These are phyloP conservation scores for Orchesella cincta DNA, from an alignment of 1,140 invertebrate genomes.

Conservation along the genomic window DNA sequence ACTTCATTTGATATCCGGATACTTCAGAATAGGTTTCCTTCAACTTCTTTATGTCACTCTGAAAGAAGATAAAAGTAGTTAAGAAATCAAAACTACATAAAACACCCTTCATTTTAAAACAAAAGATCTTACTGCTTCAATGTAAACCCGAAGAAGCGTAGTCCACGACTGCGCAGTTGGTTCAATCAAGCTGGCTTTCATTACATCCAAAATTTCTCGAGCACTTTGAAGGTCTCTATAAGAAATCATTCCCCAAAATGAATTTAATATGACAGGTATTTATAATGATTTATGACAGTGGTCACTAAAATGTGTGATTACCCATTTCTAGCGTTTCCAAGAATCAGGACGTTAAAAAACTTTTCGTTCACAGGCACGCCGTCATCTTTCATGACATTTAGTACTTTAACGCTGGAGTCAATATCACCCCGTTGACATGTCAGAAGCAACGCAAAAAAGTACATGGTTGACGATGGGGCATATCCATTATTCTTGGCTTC, in stretches of 20 bases:
- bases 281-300: not conserved
- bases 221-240: constrained; percentile 38
- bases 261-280: not conserved
- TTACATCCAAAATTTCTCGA: constrained; percentile 30
- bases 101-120: not conserved
- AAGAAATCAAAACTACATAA: not conserved
- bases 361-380: constrained; percentile 30
- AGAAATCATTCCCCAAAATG: not conserved
- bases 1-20: not conserved
- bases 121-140: constrained; percentile 28
- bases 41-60: not conserved
- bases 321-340: constrained; percentile 39
- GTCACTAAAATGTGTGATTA: not conserved
- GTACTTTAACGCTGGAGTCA: constrained; percentile 20
- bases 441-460: constrained; percentile 31
- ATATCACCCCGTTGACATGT: constrained; percentile 39
- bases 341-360: constrained; percentile 40
- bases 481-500: not conserved
- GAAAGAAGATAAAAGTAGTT: constrained; percentile 4
- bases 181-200: constrained; percentile 32
- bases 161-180: constrained; percentile 26
- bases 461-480: not conserved
- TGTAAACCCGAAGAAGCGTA: constrained; percentile 32
- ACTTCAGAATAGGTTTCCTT: constrained; percentile 17
- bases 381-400: constrained; percentile 31